phyloP scores from a whole-genome alignment of 1,140 invertebrate species.

The Stenopsyche tienmushanensis region DNA sequence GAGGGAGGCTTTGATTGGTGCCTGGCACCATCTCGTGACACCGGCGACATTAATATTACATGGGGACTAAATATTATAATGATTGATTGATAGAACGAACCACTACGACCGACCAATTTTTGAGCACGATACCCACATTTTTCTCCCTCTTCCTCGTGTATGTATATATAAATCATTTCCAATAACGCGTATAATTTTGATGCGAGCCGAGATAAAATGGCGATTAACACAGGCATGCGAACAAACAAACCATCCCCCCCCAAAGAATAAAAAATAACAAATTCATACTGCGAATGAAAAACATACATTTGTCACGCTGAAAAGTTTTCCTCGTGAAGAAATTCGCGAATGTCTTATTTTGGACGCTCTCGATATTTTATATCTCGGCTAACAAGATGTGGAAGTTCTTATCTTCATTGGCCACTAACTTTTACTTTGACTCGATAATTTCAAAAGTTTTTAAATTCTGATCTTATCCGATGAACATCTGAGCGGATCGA shows the following conservation, averaged over 20 bases:
- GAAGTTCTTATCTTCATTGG: slow-evolving; percentile 17
- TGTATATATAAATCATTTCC: slow-evolving; percentile 1
- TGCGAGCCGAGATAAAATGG: no score
- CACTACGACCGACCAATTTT: not conserved
- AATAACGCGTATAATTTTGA: not conserved
- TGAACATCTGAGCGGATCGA: no score
- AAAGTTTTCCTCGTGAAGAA: not conserved
- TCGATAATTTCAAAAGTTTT: slow-evolving; percentile 19
- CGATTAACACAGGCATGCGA: no score
- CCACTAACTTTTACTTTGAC: no score
- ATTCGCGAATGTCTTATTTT: slow-evolving; percentile 14
- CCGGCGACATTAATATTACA: slow-evolving; percentile 37
- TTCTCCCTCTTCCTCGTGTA: not conserved
- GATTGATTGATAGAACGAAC: slow-evolving; percentile 30
- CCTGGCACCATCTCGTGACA: slow-evolving; percentile 37
- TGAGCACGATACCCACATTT: not conserved
- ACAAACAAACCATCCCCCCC: no score
- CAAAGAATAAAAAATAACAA: no score
- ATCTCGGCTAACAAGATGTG: not conserved
- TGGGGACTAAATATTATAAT: slow-evolving; percentile 36
- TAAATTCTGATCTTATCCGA: slow-evolving; percentile 19
- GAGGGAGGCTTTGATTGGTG: slow-evolving; percentile 28
- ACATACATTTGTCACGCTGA: not conserved
- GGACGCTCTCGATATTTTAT: slow-evolving; percentile 16
- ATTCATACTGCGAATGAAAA: not conserved